Conservation (phyloP, 2,113 vertebrate species). For the Laticauda colubrina region DNA sequence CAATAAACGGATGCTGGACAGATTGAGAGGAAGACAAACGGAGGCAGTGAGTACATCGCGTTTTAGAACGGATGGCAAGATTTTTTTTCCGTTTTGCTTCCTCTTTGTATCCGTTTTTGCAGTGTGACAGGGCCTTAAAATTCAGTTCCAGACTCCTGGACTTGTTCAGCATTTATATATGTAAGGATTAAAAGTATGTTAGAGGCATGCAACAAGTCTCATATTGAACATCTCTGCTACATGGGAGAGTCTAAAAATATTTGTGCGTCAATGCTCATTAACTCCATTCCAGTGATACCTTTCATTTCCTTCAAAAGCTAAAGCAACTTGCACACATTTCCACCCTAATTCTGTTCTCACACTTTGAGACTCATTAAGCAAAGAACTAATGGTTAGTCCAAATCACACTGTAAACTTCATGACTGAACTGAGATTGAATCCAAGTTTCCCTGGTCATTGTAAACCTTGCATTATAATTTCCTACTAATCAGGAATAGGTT, state of each 20-base stretch:
- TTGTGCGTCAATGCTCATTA: not conserved
- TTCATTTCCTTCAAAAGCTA: not conserved
- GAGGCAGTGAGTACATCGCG: too few species aligned
- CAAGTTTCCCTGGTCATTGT: not conserved
- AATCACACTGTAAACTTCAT: not conserved
- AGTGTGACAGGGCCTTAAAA: too few species aligned
- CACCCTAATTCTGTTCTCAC: not conserved
- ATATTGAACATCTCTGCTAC: not conserved
- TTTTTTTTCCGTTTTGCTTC: too few species aligned
- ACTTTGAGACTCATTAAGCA: not conserved
- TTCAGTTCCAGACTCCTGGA: not conserved
- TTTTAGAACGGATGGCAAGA: too few species aligned
- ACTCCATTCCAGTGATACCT: not conserved
- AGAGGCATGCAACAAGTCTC: not conserved
- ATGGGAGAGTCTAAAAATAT: not conserved
- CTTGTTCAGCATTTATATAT: not conserved
- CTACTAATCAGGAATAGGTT: not conserved
- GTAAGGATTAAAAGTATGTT: not conserved
- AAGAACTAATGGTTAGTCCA: not conserved
- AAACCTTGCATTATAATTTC: not conserved
- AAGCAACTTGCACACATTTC: not conserved
- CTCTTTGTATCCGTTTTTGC: too few species aligned
- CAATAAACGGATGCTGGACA: too few species aligned
- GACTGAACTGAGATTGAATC: not conserved
- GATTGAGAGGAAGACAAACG: too few species aligned